Conservation (phyloP, 2,113 vertebrate genomes). For the Fulica atra region DNA sequence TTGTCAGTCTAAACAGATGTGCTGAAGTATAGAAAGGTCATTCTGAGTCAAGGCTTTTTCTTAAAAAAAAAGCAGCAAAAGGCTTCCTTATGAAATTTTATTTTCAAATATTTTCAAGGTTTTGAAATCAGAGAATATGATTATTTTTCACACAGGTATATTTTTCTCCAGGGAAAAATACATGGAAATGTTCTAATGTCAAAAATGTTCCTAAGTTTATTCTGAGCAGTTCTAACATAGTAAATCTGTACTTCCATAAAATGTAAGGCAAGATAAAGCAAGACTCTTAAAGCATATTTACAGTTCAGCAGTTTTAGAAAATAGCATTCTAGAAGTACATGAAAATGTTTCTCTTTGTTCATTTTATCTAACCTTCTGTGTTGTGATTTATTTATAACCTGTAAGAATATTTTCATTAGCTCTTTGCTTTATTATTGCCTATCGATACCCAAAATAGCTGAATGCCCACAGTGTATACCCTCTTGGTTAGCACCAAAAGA, state of each 20-base stretch:
- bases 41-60: background rate
- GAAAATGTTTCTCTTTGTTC: background rate
- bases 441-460: background rate
- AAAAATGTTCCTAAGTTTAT: background rate
- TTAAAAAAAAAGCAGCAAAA: background rate
- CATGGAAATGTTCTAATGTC: background rate
- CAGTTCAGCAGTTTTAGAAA: background rate
- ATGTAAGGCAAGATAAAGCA: background rate
- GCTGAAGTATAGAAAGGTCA: background rate
- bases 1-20: background rate
- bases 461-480: accelerated
- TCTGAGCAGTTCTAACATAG: background rate
- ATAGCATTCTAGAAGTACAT: background rate
- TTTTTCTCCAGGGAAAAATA: background rate
- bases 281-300: background rate
- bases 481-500: background rate
- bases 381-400: background rate
- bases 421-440: background rate
- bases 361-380: background rate
- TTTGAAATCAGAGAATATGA: background rate
- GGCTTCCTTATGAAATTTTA: background rate
- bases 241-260: background rate
- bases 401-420: background rate
- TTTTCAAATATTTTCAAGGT: background rate
- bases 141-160: background rate